Percentiles rank a stretch among this genome's conserved stretches.
Evolutionary conservation across 2,113 vertebrate species (phyloP).

Genomic region (Labrus mixtus): DNA sequence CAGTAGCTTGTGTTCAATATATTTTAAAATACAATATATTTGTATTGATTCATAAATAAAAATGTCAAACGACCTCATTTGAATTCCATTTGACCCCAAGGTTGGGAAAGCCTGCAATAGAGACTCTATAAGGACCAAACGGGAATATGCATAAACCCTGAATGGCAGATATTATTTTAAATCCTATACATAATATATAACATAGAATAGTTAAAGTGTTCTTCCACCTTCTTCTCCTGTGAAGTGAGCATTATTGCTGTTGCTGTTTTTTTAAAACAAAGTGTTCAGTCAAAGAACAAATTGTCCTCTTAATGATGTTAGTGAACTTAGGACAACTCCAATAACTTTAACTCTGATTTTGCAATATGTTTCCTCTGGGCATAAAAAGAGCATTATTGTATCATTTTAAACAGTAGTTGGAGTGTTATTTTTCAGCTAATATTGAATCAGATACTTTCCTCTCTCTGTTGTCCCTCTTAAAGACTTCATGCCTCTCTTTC

Average conservation of each 20-base stretch:
- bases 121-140: neutral
- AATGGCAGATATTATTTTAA: neutral
- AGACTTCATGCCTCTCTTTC: conserved; percentile 58
- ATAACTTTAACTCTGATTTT: too few relatives aligned
- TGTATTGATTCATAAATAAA: too few relatives aligned
- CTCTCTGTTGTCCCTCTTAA: conserved; percentile 37
- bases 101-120: neutral
- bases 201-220: neutral
- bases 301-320: conserved; percentile 13
- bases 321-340: neutral
- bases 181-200: neutral
- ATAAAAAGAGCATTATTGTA: too few relatives aligned
- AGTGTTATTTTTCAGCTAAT: conserved; percentile 29
- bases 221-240: neutral
- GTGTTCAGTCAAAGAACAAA: neutral
- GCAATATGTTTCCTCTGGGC: conserved; percentile 1
- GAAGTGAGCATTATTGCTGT: neutral
- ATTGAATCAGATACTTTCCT: conserved; percentile 33
- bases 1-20: too few relatives aligned
- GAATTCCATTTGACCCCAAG: too few relatives aligned
- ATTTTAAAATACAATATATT: too few relatives aligned
- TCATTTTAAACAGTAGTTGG: neutral
- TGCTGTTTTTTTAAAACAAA: neutral
- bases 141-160: neutral
- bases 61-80: too few relatives aligned